Percentiles rank a stretch among this genome's conserved stretches.
Conservation (phyloP, 2,113 vertebrate genomes). For the Argyrosomus japonicus region DNA sequence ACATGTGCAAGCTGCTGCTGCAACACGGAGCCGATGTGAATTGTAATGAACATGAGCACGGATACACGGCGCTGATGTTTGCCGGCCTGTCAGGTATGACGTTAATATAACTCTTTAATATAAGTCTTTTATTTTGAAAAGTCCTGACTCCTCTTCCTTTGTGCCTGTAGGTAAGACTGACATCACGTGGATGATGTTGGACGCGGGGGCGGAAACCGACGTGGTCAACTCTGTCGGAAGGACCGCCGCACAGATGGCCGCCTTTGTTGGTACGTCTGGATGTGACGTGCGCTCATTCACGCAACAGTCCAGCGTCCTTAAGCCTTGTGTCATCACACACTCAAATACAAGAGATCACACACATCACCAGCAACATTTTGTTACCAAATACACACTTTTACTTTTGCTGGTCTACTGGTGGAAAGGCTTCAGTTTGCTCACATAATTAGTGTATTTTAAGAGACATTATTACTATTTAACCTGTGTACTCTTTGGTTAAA, state of each 20-base stretch:
- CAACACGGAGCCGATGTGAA: constrained; percentile 96
- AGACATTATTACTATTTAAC: too few relatives aligned
- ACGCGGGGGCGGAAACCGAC: constrained; percentile 96
- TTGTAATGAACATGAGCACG: constrained; percentile 95
- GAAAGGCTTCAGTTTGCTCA: neutral
- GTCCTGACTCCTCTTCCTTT: constrained; percentile 1
- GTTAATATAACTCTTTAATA: too few relatives aligned
- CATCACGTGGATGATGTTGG: constrained; percentile 96
- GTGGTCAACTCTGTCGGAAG: constrained; percentile 96
- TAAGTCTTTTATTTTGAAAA: neutral
- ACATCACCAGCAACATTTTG: too few relatives aligned
- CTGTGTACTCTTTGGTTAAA: too few relatives aligned
- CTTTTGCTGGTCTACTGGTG: neutral
- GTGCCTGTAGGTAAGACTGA: constrained; percentile 91
- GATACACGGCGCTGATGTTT: constrained; percentile 98
- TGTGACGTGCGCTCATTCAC: neutral
- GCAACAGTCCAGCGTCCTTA: neutral
- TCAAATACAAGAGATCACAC: neutral
- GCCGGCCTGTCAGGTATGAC: constrained; percentile 93
- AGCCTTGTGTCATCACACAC: neutral
- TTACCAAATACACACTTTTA: neutral
- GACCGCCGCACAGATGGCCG: constrained; percentile 98
- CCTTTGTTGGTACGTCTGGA: constrained; percentile 91
- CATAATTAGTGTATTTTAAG: neutral
- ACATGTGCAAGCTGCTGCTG: constrained; percentile 93